Evolutionary conservation across 2,113 vertebrate species (phyloP), one percentile per base, ranked within the genome.

Genomic region (Mandrillus leucophaeus): DNA sequence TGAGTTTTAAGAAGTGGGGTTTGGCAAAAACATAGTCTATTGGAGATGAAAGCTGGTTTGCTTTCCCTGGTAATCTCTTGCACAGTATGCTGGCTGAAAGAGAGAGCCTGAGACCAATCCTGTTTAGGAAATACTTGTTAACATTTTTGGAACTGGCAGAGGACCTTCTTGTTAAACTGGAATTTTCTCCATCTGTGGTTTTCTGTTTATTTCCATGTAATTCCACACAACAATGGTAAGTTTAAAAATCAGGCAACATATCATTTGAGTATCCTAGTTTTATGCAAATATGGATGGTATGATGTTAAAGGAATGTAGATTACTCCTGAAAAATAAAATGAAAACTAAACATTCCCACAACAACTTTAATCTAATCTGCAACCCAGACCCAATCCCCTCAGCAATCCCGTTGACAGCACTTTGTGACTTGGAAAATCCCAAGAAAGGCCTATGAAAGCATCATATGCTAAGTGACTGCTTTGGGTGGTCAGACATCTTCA

Each of bases 161-260:
- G 27, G 25, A 55, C 43, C 35, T 81, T 93, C 95, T 61, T 90
- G 78, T 81, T 96, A 85, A 88, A 68, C 17, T 96, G 72, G 35
- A 81, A 68, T 88, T 93, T 95, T 96, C 72, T 85, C 66, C 50
- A 64, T 85, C 48, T 88, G 48, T 79, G 16, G 16, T 83, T 94
- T 96, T 92, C 23, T 81, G 40, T 87, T 85, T 93, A 52, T 95
- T 85, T 97, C 17, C 76, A 78, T 94, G n/a, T 82, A 84, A 93
- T 97, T 94, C 35, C 52, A 89, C 85, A 88, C 81, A 94, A 86
- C 25, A 88, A 76, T 73, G 50, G 8, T 75, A 94, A 85, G 38
- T 66, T 18, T 13, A 64, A 52, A 87, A 75, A 68, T 52, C 16
- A 72, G 55, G 27, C 61, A 91, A 18, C 8, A 14, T 8, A 64